These are phyloP conservation scores for Hippocampus abdominalis DNA, from an alignment of 2,113 vertebrate species.

Conservation along the genomic window DNA sequence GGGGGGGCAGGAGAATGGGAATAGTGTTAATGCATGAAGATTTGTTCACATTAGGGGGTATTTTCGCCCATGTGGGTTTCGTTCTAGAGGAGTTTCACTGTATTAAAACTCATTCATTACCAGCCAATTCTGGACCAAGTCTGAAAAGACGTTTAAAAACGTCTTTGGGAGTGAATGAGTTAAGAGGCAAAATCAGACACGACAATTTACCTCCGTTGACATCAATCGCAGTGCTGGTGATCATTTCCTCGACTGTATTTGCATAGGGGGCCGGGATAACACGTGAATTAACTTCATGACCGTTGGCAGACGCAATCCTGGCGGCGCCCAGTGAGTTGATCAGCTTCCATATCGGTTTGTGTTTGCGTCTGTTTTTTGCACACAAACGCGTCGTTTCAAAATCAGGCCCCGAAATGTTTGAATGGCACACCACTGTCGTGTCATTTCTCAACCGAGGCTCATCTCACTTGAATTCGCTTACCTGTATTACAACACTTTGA, in stretches of 20 bases:
- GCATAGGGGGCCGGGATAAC: background rate
- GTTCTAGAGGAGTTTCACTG: no score
- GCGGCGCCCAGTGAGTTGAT: no score
- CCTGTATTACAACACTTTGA: no score
- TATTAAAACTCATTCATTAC: background rate
- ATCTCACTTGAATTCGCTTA: background rate
- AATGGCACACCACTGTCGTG: background rate
- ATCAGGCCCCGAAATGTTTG: background rate
- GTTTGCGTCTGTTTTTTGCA: background rate
- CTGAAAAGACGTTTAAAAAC: no score
- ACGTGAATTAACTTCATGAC: background rate
- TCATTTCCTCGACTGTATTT: background rate
- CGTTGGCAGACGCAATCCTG: no score
- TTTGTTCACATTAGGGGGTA: no score
- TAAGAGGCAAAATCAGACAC: background rate
- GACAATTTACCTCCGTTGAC: background rate
- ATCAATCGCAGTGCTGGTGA: background rate
- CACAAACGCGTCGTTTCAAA: background rate
- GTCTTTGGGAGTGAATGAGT: no score
- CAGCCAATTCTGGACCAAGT: no score
- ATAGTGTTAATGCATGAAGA: no score
- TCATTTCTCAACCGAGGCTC: background rate
- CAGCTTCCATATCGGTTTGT: no score
- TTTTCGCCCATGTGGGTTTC: no score
- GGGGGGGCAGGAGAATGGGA: no score